These are phyloP conservation scores for Dysidea cf. avara DNA, from an alignment of 37 sponge, comb jelly and placozoan genomes.

Conservation along the genomic window DNA sequence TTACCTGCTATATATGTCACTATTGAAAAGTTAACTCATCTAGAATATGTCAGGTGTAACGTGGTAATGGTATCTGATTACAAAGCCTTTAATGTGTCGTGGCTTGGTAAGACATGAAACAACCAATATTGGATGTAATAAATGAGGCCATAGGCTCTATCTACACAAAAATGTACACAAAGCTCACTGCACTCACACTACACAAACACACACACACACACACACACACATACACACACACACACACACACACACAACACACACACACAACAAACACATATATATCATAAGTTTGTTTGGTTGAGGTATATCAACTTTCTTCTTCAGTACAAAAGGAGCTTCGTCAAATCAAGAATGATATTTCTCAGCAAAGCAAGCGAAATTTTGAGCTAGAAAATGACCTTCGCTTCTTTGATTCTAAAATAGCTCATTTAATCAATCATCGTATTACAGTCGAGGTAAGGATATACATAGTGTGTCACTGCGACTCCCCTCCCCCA, in stretches of 20 bases:
- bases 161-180: neutral
- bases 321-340: constrained; percentile 64
- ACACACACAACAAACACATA: constrained; percentile 8
- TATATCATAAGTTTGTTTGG: neutral
- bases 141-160: too few relatives aligned
- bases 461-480: neutral
- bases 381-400: constrained; percentile 81
- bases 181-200: neutral
- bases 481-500: too few relatives aligned
- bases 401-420: constrained; percentile 72
- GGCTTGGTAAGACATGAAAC: too few relatives aligned
- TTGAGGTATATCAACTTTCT: neutral
- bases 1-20: too few relatives aligned
- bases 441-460: constrained; percentile 88
- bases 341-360: constrained; percentile 52
- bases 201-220: constrained; percentile 4
- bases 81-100: too few relatives aligned
- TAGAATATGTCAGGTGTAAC: too few relatives aligned
- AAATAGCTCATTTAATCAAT: constrained; percentile 86
- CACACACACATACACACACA: constrained; percentile 8
- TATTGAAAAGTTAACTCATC: too few relatives aligned
- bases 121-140: too few relatives aligned
- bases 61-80: too few relatives aligned
- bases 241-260: too few relatives aligned
- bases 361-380: constrained; percentile 69